These are phyloP conservation scores for Lophotis ruficrista DNA, from an alignment of 2,113 vertebrate species.

Conservation along the genomic window DNA sequence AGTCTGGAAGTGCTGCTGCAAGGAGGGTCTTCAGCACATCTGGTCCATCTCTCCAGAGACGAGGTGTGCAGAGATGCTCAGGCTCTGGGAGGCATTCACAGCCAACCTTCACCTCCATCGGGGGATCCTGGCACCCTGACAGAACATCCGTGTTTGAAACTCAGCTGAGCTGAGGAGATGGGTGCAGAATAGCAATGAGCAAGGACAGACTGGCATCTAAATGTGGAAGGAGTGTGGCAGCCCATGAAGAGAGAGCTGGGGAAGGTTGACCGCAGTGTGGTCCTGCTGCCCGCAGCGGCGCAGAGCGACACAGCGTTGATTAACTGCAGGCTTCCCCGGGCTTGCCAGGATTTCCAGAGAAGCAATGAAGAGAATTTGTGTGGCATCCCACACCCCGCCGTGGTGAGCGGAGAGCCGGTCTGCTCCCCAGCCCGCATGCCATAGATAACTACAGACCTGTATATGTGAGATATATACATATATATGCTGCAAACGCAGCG, in stretches of 20 bases:
- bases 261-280: not conserved
- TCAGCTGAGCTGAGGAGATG: conserved; percentile 21
- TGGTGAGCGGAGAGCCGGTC: conserved; percentile 12
- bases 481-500: not conserved
- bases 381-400: conserved; percentile 13
- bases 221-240: not conserved
- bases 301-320: not conserved
- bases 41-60: not conserved
- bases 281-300: not conserved
- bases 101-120: not conserved
- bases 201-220: not conserved
- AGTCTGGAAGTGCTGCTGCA: not conserved
- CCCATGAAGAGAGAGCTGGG: not conserved
- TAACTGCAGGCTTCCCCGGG: not conserved
- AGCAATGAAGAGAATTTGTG: not conserved
- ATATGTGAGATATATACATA: not conserved
- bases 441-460: not conserved
- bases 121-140: conserved; percentile 27
- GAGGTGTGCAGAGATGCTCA: not conserved
- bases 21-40: not conserved
- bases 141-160: not conserved
- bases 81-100: not conserved
- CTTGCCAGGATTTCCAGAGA: conserved; percentile 30
- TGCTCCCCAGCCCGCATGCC: not conserved
- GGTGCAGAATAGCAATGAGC: conserved; percentile 36